phyloP scores from a whole-genome alignment of 2,797 vertebrate species.

The Lophura swinhoii region DNA sequence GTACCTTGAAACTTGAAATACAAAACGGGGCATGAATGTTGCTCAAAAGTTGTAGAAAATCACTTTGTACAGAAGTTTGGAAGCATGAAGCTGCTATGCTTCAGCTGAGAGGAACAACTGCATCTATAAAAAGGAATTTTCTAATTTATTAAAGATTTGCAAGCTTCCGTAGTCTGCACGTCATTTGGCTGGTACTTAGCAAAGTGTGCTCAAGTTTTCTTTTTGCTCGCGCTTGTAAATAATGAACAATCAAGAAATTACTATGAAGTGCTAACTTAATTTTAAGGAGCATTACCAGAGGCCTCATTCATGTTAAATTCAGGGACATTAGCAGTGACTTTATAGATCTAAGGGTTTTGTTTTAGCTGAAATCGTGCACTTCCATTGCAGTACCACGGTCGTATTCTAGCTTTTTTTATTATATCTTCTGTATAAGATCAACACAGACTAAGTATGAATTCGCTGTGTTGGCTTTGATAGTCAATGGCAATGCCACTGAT shows the following conservation, averaged over 20 bases:
- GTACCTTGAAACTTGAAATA: background rate
- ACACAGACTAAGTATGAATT: background rate
- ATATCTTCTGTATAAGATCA: background rate
- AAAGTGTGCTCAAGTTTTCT: slow-evolving; percentile 37
- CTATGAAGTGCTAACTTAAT: slow-evolving; percentile 8
- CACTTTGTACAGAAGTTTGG: background rate
- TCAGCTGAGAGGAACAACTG: background rate
- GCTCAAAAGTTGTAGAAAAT: background rate
- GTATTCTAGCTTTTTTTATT: background rate
- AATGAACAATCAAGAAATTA: slow-evolving; percentile 26
- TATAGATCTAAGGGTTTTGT: background rate
- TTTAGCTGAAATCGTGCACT: background rate
- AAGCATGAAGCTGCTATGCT: slow-evolving; percentile 32
- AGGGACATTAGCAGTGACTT: background rate
- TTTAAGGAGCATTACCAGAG: slow-evolving; percentile 6
- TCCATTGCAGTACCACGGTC: background rate
- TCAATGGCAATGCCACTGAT: background rate
- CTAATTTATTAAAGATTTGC: slow-evolving; percentile 45
- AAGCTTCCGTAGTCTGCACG: slow-evolving; percentile 40
- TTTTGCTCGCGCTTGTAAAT: slow-evolving; percentile 33
- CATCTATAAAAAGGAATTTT: slow-evolving; percentile 14
- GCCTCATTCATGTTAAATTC: background rate
- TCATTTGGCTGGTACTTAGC: slow-evolving; percentile 25
- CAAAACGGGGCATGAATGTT: background rate
- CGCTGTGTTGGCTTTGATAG: background rate